These are phyloP conservation scores for Macrotis lagotis DNA, from an alignment of 2,113 vertebrate species.

Conservation along the genomic window DNA sequence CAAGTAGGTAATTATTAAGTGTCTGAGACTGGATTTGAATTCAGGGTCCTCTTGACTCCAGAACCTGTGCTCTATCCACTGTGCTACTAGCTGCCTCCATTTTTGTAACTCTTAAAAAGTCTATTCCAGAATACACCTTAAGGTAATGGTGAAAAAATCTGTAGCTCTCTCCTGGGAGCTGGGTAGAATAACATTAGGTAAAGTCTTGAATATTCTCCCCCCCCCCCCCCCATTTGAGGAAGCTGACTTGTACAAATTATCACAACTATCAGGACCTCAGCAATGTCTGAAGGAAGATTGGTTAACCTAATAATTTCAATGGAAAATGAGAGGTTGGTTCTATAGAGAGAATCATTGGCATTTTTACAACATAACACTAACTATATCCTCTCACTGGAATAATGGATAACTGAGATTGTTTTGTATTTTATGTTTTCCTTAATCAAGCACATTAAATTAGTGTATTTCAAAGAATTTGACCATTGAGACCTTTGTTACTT, in stretches of 20 bases:
- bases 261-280: not conserved
- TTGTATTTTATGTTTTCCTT: conserved; percentile 22
- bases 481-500: not conserved
- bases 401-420: not conserved
- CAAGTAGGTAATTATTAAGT: too few relatives aligned
- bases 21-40: too few relatives aligned
- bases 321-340: not conserved
- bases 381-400: not conserved
- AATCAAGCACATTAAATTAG: not conserved
- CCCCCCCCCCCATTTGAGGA: not conserved
- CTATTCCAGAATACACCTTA: not conserved
- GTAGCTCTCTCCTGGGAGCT: not conserved
- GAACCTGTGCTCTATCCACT: too few relatives aligned
- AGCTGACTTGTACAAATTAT: not conserved
- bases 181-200: not conserved
- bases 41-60: too few relatives aligned
- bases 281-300: not conserved
- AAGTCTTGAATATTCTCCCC: not conserved
- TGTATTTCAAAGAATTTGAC: conserved; percentile 31
- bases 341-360: not conserved
- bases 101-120: not conserved
- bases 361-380: not conserved
- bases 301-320: not conserved
- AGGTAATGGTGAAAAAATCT: not conserved
- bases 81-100: too few relatives aligned